Percentiles rank a stretch among this genome's conserved stretches.
These are phyloP conservation scores for Parotia lawesii DNA, from an alignment of 2,113 vertebrate genomes.

Conservation along the genomic window DNA sequence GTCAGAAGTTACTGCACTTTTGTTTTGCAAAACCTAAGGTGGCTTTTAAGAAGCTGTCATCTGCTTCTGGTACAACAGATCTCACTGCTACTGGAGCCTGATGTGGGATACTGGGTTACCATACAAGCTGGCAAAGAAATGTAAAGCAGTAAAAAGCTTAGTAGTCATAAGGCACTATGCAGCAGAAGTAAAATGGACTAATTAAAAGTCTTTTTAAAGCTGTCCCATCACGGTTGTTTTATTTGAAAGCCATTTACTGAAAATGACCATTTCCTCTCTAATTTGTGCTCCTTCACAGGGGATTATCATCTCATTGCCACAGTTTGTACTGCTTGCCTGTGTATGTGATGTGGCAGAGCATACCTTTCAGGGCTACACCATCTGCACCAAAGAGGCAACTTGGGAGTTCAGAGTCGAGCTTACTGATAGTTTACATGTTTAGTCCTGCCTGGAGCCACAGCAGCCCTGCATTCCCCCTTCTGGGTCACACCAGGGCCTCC, in stretches of 20 bases:
- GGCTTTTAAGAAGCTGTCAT: not conserved
- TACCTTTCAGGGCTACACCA: not conserved
- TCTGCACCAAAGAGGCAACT: not conserved
- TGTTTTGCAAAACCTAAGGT: not conserved
- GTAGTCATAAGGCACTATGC: not conserved
- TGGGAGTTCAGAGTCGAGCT: not conserved
- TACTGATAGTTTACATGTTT: not conserved
- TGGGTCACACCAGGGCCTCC: not conserved
- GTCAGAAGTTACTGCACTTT: not conserved
- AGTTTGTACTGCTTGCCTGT: not conserved
- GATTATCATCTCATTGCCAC: not conserved
- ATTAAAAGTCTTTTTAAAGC: slow-evolving; percentile 10
- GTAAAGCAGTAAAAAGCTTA: slow-evolving; percentile 1
- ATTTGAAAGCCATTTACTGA: not conserved
- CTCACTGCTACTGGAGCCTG: not conserved
- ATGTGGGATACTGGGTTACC: not conserved
- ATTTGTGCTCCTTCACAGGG: not conserved
- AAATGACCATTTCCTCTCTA: not conserved
- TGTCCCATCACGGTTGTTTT: not conserved
- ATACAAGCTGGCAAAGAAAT: not conserved
- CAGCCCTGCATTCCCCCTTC: not conserved
- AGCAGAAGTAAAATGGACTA: not conserved
- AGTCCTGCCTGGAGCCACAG: not conserved
- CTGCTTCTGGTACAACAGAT: not conserved
- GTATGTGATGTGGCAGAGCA: not conserved